Conservation (phyloP, 2,797 vertebrate genomes). For the Dipus sagitta region DNA sequence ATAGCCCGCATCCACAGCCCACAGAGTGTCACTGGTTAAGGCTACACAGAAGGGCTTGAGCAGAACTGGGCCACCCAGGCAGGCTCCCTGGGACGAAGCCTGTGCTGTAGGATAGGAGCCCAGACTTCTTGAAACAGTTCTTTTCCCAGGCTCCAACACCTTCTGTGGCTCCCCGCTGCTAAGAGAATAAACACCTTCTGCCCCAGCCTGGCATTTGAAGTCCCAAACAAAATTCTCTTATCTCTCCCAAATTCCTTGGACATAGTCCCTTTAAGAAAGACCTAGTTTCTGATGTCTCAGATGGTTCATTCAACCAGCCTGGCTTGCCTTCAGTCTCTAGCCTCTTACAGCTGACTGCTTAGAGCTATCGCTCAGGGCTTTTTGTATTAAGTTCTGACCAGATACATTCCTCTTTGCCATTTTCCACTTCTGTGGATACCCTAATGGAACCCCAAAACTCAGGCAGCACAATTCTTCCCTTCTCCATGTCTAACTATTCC, state of each 20-base stretch:
- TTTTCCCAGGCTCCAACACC: slow-evolving; percentile 26
- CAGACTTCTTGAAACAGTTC: slow-evolving; percentile 19
- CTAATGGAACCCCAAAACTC: not conserved
- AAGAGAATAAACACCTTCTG: slow-evolving; percentile 36
- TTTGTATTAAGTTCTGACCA: slow-evolving; percentile 23
- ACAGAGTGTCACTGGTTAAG: slow-evolving; percentile 4
- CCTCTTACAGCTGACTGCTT: not conserved
- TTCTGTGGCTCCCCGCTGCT: not conserved
- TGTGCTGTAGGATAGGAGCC: slow-evolving; percentile 4
- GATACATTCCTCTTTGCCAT: not conserved
- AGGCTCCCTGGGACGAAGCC: slow-evolving; percentile 7
- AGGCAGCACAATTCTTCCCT: not conserved
- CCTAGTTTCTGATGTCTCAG: not conserved
- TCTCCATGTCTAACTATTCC: not conserved
- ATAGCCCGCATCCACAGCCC: not conserved
- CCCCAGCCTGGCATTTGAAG: not conserved
- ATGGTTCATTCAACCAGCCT: not conserved
- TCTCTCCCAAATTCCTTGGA: not conserved
- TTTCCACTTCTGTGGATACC: not conserved
- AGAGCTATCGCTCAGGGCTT: not conserved
- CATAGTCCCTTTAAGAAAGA: slow-evolving; percentile 2
- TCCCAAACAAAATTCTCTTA: slow-evolving; percentile 21
- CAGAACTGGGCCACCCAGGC: not conserved
- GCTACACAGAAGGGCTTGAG: not conserved
- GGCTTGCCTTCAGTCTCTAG: not conserved